Evolutionary conservation across 2,888 invertebrate species (phyloP).

Genomic region (Epistrophe grossulariae): DNA sequence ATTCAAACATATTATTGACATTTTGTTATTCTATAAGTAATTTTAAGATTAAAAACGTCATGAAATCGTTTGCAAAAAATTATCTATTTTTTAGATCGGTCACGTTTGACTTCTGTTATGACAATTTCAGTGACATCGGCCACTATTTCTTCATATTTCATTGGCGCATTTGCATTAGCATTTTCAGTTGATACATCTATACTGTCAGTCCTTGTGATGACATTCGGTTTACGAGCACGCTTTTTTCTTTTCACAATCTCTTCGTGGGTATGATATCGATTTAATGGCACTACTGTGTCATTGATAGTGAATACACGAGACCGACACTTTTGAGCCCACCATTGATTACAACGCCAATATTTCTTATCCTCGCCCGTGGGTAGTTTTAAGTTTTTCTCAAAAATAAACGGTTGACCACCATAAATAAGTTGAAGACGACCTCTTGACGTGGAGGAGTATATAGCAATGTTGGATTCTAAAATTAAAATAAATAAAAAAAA

Average conservation of each 20-base stretch:
- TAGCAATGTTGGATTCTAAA: slow-evolving; percentile 81
- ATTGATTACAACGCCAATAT: slow-evolving; percentile 84
- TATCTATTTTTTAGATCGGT: slow-evolving; percentile 50
- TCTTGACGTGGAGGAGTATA: slow-evolving; percentile 83
- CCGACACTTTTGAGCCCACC: slow-evolving; percentile 84
- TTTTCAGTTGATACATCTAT: slow-evolving; percentile 35
- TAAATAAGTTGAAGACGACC: slow-evolving; percentile 84
- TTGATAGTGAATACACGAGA: slow-evolving; percentile 83
- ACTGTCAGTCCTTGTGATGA: slow-evolving; percentile 41
- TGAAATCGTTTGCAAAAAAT: neutral
- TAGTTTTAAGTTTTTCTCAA: slow-evolving; percentile 82
- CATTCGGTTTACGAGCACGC: slow-evolving; percentile 80
- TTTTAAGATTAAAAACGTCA: slow-evolving; percentile 28
- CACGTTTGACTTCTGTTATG: slow-evolving; percentile 55
- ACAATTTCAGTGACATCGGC: slow-evolving; percentile 82
- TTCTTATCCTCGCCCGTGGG: slow-evolving; percentile 82
- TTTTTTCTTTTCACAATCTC: slow-evolving; percentile 83
- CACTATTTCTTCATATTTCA: slow-evolving; percentile 83
- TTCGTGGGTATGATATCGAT: slow-evolving; percentile 84
- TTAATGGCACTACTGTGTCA: slow-evolving; percentile 82
- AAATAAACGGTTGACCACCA: slow-evolving; percentile 84
- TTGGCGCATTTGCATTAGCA: slow-evolving; percentile 72
- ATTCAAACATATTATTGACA: slow-evolving; percentile 36
- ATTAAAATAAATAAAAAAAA: slow-evolving; percentile 33
- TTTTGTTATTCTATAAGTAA: slow-evolving; percentile 26